phyloP scores from a whole-genome alignment of 1,140 invertebrate genomes.

The Pseudomyrmex dendroicus region DNA sequence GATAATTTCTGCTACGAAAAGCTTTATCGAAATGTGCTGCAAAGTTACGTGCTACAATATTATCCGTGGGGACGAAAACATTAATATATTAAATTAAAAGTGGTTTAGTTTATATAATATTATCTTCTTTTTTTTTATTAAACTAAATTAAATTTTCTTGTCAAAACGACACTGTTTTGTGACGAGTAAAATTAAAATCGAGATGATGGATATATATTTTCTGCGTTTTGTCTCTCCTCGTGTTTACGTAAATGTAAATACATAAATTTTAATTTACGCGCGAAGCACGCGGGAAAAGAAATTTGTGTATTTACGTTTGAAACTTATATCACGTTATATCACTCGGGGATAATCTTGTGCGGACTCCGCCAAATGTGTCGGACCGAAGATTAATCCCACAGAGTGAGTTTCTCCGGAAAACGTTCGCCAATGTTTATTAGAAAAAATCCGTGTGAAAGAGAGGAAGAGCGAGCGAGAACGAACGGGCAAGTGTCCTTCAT shows the following conservation, averaged over 20 bases:
- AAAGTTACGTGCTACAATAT: too few species aligned
- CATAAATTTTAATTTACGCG: neutral
- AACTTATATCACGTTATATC: neutral
- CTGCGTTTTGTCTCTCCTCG: too few species aligned
- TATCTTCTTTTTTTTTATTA: neutral
- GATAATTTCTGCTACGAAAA: too few species aligned
- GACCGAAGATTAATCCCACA: neutral
- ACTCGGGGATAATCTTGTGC: neutral
- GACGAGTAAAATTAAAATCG: too few species aligned
- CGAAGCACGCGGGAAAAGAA: neutral
- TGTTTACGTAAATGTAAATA: neutral
- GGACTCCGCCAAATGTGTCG: neutral
- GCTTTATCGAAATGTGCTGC: too few species aligned
- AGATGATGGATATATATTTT: too few species aligned
- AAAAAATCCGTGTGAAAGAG: neutral
- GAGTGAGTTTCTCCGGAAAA: neutral
- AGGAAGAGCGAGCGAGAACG: neutral
- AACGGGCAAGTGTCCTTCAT: slow-evolving; percentile 34
- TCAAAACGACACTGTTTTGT: too few species aligned
- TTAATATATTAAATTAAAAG: neutral
- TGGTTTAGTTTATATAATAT: too few species aligned
- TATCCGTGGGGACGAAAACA: neutral
- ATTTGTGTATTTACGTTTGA: neutral
- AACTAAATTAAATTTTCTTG: neutral
- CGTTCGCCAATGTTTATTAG: slow-evolving; percentile 22